Evolutionary conservation across 2,888 invertebrate genomes (phyloP), one percentile per base, ranked within the genome.

Genomic region (Meandrusa payeni): DNA sequence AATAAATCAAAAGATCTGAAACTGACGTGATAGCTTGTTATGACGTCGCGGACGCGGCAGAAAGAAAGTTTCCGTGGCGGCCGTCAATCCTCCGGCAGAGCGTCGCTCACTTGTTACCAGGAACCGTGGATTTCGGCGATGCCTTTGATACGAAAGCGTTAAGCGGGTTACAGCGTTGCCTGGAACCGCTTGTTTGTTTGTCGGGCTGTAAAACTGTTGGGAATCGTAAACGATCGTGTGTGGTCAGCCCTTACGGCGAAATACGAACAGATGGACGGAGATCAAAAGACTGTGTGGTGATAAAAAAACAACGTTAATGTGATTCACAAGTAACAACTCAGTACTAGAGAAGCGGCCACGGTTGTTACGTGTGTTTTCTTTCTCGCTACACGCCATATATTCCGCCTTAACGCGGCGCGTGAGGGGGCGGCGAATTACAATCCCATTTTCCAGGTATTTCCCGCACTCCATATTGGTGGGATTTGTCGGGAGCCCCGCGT

Each of bases 201-300:
- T 78, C 69, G 59, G 69, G 67, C 66, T 76, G 81, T 86, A 80
- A 85, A 86, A 83, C 80, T 73, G 83, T 76, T 77, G 76, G 63
- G 77, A 74, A 74, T 73, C 77, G 85, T 86, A 87, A 85, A 86
- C 80, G 75, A 52, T 76, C 83, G 86, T 83, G 87, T 86, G 87
- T 87, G 86, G 87, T 75, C 86, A 78, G 79, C 79, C 81, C 86
- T 87, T 87, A 87, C 86, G 80, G 77, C 85, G 87, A 87, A 85
- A 75, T 78, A 73, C 64, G 73, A 74, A 76, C 87, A 86, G 87
- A 86, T 86, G 87, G 77, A 64, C 63, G 49, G 74, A 85, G 74
- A 86, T 87, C 87, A 87, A 87, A 86, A 76, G 80, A 67, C 58
- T 29, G 61, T 46, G 61, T 55, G 69, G 74, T 70, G 76, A 82